A percentile compares a stretch with the other conserved stretches of the same genome.
These are phyloP conservation scores for Orientallactaga sibirica DNA, from an alignment of 2,797 vertebrate genomes.

Conservation along the genomic window DNA sequence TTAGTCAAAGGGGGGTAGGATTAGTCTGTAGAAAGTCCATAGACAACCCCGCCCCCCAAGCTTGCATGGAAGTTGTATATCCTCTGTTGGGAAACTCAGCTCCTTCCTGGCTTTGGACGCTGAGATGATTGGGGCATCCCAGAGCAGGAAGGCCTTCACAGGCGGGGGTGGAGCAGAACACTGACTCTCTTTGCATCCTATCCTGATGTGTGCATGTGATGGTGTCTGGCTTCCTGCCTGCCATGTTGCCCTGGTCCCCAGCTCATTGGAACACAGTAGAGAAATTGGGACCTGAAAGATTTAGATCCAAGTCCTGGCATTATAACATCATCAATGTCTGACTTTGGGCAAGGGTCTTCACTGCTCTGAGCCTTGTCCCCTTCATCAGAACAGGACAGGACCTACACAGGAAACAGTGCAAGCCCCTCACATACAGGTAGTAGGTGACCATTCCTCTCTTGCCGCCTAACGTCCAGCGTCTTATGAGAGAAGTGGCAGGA, in stretches of 20 bases:
- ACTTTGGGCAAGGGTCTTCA: neutral
- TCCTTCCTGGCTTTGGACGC: neutral
- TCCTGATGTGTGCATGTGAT: neutral
- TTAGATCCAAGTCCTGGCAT: neutral
- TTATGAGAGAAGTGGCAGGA: neutral
- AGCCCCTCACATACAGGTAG: neutral
- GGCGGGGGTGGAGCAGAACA: neutral
- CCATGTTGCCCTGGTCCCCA: neutral
- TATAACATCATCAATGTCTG: constrained; percentile 5
- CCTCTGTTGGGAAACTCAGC: neutral
- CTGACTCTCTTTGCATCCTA: neutral
- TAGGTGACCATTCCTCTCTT: neutral
- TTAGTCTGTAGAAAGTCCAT: neutral
- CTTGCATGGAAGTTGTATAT: neutral
- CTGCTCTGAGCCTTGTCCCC: constrained; percentile 4
- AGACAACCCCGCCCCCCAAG: neutral
- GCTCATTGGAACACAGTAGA: neutral
- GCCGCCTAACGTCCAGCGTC: neutral
- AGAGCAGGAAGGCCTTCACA: neutral
- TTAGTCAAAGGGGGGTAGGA: neutral
- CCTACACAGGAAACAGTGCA: neutral
- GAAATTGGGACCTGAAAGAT: neutral
- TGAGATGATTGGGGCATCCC: neutral
- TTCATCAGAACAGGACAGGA: neutral
- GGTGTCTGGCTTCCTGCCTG: neutral